Evolutionary conservation across 2,888 invertebrate species (phyloP).

Genomic region (Galeruca laticollis): DNA sequence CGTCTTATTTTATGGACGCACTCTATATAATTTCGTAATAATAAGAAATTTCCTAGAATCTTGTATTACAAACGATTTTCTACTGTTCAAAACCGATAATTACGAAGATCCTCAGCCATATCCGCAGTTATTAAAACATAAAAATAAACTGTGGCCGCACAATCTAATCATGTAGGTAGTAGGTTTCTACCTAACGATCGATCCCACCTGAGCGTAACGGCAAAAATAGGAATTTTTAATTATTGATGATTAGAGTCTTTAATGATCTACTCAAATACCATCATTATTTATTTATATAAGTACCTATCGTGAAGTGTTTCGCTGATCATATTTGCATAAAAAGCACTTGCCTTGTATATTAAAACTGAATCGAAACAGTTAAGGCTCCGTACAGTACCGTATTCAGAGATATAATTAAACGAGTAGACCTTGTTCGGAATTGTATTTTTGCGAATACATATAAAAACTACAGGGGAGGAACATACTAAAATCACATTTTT

Average conservation of each 20-base stretch:
- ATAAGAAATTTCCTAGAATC: no score
- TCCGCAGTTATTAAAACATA: background rate
- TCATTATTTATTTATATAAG: background rate
- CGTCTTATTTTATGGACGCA: no score
- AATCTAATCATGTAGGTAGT: background rate
- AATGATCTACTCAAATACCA: conserved; percentile 1
- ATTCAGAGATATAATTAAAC: no score
- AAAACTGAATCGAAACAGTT: conserved; percentile 2
- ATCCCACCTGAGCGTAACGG: conserved; percentile 1
- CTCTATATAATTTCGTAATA: no score
- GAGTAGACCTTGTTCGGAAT: no score
- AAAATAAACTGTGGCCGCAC: background rate
- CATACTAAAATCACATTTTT: no score
- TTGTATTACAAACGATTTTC: no score
- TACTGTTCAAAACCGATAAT: no score
- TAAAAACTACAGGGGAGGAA: no score
- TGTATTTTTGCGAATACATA: no score
- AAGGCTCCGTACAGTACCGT: background rate
- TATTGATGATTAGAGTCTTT: background rate
- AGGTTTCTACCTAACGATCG: no score
- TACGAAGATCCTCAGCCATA: background rate
- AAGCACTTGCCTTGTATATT: background rate
- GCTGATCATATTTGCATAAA: conserved; percentile 1
- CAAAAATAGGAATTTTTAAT: conserved; percentile 5
- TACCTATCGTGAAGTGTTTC: background rate